These are phyloP conservation scores for Euproctis similis DNA, from an alignment of 2,888 invertebrate genomes.

Conservation along the genomic window DNA sequence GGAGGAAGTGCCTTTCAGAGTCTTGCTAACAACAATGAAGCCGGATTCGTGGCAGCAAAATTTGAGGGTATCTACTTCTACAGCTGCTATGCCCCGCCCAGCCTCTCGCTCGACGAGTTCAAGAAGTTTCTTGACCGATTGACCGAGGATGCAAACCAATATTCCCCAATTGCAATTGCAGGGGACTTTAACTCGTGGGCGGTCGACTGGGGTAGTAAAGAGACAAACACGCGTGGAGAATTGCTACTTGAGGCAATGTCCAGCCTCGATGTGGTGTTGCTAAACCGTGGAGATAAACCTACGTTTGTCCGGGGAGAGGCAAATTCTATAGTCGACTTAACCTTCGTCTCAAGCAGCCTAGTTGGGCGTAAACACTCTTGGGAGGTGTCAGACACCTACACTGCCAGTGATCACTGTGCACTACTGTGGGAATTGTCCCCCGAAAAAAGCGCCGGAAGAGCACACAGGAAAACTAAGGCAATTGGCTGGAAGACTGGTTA, in stretches of 20 bases:
- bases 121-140: not conserved
- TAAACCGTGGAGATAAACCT: slow-evolving; percentile 3
- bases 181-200: no score
- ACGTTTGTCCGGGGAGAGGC: slow-evolving; percentile 2
- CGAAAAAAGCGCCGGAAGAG: not conserved
- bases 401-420: no score
- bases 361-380: slow-evolving; percentile 2
- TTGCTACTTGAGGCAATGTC: not conserved
- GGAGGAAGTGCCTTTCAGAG: no score
- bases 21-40: not conserved
- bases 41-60: not conserved
- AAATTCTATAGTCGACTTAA: slow-evolving; percentile 2
- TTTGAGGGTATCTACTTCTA: not conserved
- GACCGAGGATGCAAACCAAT: not conserved
- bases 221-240: not conserved
- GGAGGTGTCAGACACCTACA: slow-evolving; percentile 1
- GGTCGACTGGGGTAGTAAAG: slow-evolving; percentile 3
- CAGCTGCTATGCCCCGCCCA: no score
- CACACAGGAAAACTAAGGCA: slow-evolving; percentile 1
- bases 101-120: no score
- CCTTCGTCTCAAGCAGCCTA: slow-evolving; percentile 3
- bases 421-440: not conserved
- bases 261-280: slow-evolving; percentile 2
- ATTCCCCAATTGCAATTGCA: not conserved
- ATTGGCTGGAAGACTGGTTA: not conserved